Evolutionary conservation across 2,888 invertebrate genomes (phyloP), one percentile per base, ranked within the genome.

Genomic region (Cryptus armator): DNA sequence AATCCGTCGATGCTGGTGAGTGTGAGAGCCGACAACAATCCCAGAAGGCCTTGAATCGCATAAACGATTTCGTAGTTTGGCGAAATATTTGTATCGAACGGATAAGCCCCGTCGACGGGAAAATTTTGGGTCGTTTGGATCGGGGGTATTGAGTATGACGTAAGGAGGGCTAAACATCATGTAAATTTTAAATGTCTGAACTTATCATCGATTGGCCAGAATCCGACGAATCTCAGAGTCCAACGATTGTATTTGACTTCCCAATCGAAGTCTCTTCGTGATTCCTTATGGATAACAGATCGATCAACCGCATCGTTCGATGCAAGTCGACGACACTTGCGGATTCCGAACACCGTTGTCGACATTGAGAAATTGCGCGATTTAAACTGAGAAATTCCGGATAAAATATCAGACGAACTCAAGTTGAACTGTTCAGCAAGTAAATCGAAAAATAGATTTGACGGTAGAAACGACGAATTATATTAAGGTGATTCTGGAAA

Each of bases 51-150:
- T 19, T 86, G 85, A 10, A 16, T 12, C 16, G 46, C 46, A 46
- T 84, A 86, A 59, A 81, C 24, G 12, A 86, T 80, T 68, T 87
- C 86, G 72, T 68, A 86, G 19, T n/a, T 51, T 3, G 84, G 82
- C 29, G 85, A 83, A 29, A 59, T 48, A 29, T 76, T 67, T 5
- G 32, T 24, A 29, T 74, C 59, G 46, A 86, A 85, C 3, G 86
- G 79, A 77, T 80, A 87, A 14, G 64, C 19, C 9, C 75, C 84
- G 44, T 84, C 76, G 12, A 56, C 51, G 14, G 80, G 82, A 32
- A 84, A 62, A 24, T 59, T 79, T 53, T 71, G 67, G 10, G 24
- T 48, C 64, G 72, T 86, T n/a, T 9, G 12, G 29, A 62, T n/a
- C 59, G n/a, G 5, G 3, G 59, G n/a, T 29, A 62, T 14, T 14